These are phyloP conservation scores for Leptura quadrifasciata DNA, from an alignment of 2,888 invertebrate species.

Conservation along the genomic window DNA sequence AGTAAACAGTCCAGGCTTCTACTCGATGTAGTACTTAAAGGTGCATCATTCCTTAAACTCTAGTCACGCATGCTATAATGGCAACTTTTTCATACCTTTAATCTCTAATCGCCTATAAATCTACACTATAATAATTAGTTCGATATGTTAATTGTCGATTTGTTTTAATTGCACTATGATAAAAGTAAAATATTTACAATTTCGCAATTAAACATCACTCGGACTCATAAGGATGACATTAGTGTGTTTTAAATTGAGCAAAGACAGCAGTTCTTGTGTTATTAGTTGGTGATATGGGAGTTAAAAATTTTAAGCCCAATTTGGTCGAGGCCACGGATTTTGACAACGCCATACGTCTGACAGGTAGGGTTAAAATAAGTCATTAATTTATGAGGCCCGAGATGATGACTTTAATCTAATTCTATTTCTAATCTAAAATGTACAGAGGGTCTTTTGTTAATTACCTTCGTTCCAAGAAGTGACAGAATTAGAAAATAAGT, in stretches of 20 bases:
- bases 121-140: background rate
- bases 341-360: conserved; percentile 53
- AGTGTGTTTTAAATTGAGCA: background rate
- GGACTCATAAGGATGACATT: background rate
- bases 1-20: background rate
- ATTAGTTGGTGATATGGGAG: conserved; percentile 6
- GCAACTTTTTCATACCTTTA: background rate
- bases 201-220: conserved; percentile 20
- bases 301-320: conserved; percentile 18
- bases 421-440: too few relatives aligned
- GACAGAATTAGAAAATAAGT: too few relatives aligned
- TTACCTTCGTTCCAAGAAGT: too few relatives aligned
- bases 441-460: too few relatives aligned
- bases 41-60: background rate
- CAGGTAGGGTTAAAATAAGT: conserved; percentile 48
- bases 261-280: background rate
- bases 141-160: conserved; percentile 29
- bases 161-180: conserved; percentile 33
- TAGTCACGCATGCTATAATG: background rate
- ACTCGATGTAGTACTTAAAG: background rate
- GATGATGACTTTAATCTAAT: too few relatives aligned
- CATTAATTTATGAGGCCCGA: background rate
- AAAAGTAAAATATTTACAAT: conserved; percentile 34
- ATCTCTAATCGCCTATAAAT: background rate
- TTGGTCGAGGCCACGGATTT: conserved; percentile 48